phyloP scores from a whole-genome alignment of 2,797 vertebrate genomes.

The Myotis pilosus region DNA sequence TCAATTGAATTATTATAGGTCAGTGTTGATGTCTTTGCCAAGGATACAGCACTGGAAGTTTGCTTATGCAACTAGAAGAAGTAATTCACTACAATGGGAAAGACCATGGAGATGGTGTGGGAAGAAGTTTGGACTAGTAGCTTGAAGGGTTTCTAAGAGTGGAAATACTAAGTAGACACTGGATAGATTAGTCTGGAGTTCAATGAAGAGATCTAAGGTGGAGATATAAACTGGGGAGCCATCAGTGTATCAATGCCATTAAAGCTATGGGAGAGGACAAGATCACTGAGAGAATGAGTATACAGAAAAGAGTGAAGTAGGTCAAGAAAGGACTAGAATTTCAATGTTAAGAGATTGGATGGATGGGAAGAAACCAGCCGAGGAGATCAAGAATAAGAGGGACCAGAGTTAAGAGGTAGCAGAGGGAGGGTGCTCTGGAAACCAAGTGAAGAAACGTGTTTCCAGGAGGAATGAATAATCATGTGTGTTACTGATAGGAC shows the following conservation, averaged over 20 bases:
- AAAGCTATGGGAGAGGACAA: background rate
- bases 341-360: background rate
- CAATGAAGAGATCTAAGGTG: background rate
- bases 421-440: background rate
- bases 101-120: background rate
- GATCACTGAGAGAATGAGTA: background rate
- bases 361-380: background rate
- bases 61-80: background rate
- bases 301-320: background rate
- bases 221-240: background rate
- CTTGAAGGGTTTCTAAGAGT: background rate
- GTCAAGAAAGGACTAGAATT: background rate
- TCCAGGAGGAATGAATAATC: background rate
- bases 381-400: background rate
- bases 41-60: background rate
- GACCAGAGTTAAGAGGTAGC: background rate
- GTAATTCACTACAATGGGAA: background rate
- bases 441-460: background rate
- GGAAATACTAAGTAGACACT: background rate
- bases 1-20: background rate
- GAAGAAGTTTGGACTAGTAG: background rate
- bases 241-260: background rate
- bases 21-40: background rate
- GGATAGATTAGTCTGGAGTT: background rate
- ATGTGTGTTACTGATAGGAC: background rate